A percentile compares a stretch with the other conserved stretches of the same genome.
Conservation (phyloP, 2,113 vertebrate genomes). For the Tursiops truncatus region DNA sequence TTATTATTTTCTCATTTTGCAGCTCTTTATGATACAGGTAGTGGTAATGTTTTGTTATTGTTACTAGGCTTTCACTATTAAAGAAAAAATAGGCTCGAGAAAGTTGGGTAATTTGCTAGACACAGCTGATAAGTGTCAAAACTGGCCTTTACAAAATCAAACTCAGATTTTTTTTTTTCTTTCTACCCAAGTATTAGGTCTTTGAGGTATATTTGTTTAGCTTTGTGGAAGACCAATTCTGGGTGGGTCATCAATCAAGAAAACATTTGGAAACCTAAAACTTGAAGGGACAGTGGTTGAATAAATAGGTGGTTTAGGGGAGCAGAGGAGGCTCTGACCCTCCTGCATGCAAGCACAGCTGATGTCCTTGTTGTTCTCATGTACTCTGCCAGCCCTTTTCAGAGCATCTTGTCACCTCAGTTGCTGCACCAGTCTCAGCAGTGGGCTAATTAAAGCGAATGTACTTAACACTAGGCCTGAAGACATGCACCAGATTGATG, state of each 20-base stretch:
- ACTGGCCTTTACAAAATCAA: conserved; percentile 4
- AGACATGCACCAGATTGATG: not conserved
- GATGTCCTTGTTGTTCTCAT: not conserved
- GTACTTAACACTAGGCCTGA: not conserved
- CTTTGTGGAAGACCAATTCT: not conserved
- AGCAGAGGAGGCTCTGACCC: not conserved
- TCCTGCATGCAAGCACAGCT: not conserved
- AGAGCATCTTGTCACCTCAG: not conserved
- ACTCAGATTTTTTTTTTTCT: not conserved
- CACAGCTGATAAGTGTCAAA: not conserved
- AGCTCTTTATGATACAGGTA: not conserved
- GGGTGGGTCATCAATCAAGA: not conserved
- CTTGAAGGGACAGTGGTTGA: not conserved
- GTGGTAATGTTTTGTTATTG: conserved; percentile 22
- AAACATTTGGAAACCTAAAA: not conserved
- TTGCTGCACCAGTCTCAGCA: not conserved
- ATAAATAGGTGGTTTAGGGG: not conserved
- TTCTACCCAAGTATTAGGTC: not conserved
- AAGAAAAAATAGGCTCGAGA: not conserved
- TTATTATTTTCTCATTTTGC: not conserved
- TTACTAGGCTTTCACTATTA: not conserved
- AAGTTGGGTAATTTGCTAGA: not conserved
- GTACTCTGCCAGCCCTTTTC: not conserved
- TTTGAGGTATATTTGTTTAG: not conserved
- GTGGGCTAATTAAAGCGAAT: not conserved